Percentiles rank a stretch among this genome's conserved stretches.
Conservation (phyloP, 2,113 vertebrate genomes). For the Oncorhynchus tshawytscha region DNA sequence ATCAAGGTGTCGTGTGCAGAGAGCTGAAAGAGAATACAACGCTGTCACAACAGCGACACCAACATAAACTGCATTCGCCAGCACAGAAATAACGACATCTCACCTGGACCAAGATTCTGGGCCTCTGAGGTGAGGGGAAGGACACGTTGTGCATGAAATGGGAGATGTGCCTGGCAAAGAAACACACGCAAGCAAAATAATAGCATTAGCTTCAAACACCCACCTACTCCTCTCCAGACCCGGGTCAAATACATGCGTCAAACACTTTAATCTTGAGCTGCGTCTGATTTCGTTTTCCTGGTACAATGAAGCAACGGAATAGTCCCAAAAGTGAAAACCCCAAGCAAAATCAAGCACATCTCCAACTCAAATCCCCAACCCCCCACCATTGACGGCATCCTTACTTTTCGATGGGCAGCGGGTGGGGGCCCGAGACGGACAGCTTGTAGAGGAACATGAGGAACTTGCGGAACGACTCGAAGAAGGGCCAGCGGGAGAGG, state of each 20-base stretch:
- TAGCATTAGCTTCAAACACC: neutral
- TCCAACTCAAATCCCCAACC: too few species aligned
- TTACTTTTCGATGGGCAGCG: conserved; percentile 98
- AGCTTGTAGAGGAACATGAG: conserved; percentile 97
- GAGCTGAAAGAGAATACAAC: conserved; percentile 74
- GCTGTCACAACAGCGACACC: neutral
- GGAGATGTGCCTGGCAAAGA: conserved; percentile 86
- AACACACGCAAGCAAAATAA: conserved; percentile 11
- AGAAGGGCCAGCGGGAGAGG: conserved; percentile 97
- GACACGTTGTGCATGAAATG: conserved; percentile 98
- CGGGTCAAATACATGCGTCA: too few species aligned
- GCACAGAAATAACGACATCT: conserved; percentile 20
- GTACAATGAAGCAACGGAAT: neutral
- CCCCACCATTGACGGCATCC: neutral
- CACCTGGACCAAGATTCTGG: conserved; percentile 96
- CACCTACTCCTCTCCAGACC: neutral
- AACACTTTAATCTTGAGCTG: too few species aligned
- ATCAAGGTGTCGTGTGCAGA: conserved; percentile 91
- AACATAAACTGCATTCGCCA: neutral
- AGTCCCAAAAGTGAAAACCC: neutral
- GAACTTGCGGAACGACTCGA: conserved; percentile 93
- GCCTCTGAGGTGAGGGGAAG: conserved; percentile 96
- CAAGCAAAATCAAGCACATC: neutral
- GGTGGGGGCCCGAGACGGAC: conserved; percentile 93
- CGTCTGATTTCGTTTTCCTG: too few species aligned